phyloP scores from a whole-genome alignment of 2,113 vertebrate species.

The Gavia stellata region DNA sequence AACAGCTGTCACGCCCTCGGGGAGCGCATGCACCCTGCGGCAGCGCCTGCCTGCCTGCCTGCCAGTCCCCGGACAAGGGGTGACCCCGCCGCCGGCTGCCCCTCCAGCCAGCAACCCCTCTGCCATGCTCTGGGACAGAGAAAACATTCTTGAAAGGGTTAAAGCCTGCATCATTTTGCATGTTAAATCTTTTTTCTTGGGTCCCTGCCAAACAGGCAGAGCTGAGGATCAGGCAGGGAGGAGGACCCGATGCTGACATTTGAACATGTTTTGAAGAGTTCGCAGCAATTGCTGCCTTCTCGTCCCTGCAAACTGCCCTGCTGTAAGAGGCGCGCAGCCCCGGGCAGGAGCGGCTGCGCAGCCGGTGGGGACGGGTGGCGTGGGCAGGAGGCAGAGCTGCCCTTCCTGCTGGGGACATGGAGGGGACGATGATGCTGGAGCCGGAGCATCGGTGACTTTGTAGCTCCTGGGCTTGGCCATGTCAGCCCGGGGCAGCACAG shows the following conservation, averaged over 20 bases:
- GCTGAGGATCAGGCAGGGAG: not conserved
- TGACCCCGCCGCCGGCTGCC: not conserved
- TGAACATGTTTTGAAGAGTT: not conserved
- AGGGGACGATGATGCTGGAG: not conserved
- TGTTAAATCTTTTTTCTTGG: not conserved
- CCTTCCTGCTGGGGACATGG: not conserved
- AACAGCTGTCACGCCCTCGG: not conserved
- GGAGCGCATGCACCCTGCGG: not conserved
- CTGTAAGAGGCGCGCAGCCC: rapidly evolving
- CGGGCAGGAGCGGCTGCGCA: rapidly evolving
- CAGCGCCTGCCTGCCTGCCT: not conserved
- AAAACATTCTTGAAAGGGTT: not conserved
- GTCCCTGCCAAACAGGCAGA: not conserved
- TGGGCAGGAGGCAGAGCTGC: not conserved
- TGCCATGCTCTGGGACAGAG: rapidly evolving
- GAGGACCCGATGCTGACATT: not conserved
- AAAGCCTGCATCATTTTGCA: not conserved
- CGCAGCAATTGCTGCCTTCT: not conserved
- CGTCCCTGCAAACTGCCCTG: not conserved
- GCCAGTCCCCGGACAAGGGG: rapidly evolving
- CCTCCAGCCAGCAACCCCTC: not conserved
- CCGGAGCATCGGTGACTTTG: not conserved
- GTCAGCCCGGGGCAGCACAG: rapidly evolving
- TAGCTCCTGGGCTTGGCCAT: not conserved
- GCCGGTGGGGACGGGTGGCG: rapidly evolving